These are phyloP conservation scores for Oreochromis aureus DNA, from an alignment of 2,113 vertebrate species.

Conservation along the genomic window DNA sequence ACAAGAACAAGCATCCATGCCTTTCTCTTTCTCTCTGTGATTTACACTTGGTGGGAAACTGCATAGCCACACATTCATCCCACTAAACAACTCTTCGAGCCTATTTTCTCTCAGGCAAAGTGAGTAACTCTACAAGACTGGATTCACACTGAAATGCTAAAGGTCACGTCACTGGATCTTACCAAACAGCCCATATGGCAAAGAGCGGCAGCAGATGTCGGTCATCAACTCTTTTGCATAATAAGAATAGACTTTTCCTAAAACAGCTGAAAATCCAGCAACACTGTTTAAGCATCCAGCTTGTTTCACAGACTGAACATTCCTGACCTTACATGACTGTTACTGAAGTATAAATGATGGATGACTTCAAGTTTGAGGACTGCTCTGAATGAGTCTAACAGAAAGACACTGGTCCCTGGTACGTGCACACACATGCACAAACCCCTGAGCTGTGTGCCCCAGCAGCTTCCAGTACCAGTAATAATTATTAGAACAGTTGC, in stretches of 20 bases:
- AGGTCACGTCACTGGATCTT: slow-evolving; percentile 21
- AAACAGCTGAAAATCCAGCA: background rate
- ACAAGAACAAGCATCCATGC: background rate
- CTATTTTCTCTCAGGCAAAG: slow-evolving; percentile 4
- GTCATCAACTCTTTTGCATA: background rate
- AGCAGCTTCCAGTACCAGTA: slow-evolving; percentile 32
- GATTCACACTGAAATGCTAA: slow-evolving; percentile 11
- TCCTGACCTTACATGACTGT: background rate
- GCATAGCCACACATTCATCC: background rate
- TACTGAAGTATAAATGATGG: background rate
- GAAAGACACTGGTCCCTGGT: background rate
- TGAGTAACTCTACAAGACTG: slow-evolving; percentile 23
- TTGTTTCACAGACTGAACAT: background rate
- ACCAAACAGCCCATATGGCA: background rate
- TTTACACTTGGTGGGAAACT: slow-evolving; percentile 30
- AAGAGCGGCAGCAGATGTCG: background rate
- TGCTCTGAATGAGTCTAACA: background rate
- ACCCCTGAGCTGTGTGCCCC: background rate
- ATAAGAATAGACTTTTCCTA: background rate
- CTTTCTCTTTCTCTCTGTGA: background rate
- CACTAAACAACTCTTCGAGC: background rate
- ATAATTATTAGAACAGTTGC: slow-evolving; percentile 55
- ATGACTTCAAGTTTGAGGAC: background rate
- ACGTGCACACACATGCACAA: background rate
- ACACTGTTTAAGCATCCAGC: background rate